These are phyloP conservation scores for Antrozous pallidus DNA, from an alignment of 2,797 vertebrate species.

Conservation along the genomic window DNA sequence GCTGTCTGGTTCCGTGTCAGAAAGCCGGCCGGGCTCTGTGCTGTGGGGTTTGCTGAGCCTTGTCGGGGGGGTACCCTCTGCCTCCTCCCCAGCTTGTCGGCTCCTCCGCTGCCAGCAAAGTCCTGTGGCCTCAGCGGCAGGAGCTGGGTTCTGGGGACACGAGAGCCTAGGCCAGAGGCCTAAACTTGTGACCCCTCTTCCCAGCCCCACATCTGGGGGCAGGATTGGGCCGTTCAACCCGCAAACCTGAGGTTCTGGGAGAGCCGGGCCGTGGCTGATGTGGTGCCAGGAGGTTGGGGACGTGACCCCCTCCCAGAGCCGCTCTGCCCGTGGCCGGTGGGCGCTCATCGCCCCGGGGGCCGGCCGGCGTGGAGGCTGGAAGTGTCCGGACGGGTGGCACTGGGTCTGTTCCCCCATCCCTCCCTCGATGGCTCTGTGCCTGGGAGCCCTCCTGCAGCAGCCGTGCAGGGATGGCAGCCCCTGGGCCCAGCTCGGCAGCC, in stretches of 20 bases:
- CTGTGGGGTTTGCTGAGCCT: too few species aligned
- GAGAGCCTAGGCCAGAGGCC: background rate
- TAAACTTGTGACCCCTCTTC: background rate
- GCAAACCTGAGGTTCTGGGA: background rate
- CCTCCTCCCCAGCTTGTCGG: background rate
- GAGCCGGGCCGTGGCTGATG: background rate
- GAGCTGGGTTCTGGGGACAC: background rate
- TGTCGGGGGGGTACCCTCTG: background rate
- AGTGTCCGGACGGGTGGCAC: fast-evolving
- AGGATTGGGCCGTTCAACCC: too few species aligned
- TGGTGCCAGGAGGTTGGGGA: background rate
- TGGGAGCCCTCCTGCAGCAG: background rate
- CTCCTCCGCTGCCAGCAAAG: background rate
- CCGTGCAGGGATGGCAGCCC: background rate
- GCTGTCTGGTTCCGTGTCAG: too few species aligned
- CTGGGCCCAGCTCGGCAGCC: background rate
- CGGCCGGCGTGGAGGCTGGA: too few species aligned
- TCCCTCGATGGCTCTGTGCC: background rate
- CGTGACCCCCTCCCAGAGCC: too few species aligned
- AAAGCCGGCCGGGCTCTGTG: too few species aligned
- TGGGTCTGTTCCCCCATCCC: background rate
- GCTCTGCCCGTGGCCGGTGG: too few species aligned
- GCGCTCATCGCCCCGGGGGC: too few species aligned
- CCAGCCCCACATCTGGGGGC: background rate
- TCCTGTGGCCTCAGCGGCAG: background rate